Evolutionary conservation across 2,113 vertebrate species (phyloP), one percentile per base, ranked within the genome.

Genomic region (Cathartes aura): DNA sequence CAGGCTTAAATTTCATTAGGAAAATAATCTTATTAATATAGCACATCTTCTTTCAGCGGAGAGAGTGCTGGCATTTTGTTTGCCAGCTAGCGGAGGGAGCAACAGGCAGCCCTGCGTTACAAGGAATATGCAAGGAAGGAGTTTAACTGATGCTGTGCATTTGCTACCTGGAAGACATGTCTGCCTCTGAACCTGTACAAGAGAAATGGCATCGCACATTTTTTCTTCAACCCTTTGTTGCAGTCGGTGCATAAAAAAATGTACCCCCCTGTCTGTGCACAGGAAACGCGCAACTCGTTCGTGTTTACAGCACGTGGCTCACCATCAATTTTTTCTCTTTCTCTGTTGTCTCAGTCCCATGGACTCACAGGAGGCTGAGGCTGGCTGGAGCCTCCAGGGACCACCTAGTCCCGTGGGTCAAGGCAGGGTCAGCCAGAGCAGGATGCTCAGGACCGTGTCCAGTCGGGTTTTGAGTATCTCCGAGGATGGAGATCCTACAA

Each of bases 181-280:
- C 53, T 36, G n/a, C 38, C 22, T 52, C 64, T 48, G 27, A 85
- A 50, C 13, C 24, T 14, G 42, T 47, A 40, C 78, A 90, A 76
- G 55, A 64, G 27, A 16, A 72, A 38, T 8, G 12, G 15, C 53
- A 16, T 4, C 34, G 15, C 32, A 48, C 3, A 29, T 71, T 47
- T 26, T 86, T 72, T 55, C 58, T 89, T 74, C 88, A 52, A 34
- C 56, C 30, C 24, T 72, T 36, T 48, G 12, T 53, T 56, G 45
- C 34, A 12, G 22, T 16, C 0, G 6, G 13, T 30, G 24, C 22
- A 19, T n/a, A 16, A 32, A 24, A 13, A 15, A 4, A 2, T 0
- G 1, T 15, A 30, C 32, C 7, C 26, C 14, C n/a, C 52, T 60
- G 11, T 36, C 48, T 70, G 40, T 5, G 19, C 67, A 23, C 20